Percentiles rank a stretch among this genome's conserved stretches.
These are phyloP conservation scores for Pachyuromys duprasi DNA, from an alignment of 2,797 vertebrate species.

Conservation along the genomic window DNA sequence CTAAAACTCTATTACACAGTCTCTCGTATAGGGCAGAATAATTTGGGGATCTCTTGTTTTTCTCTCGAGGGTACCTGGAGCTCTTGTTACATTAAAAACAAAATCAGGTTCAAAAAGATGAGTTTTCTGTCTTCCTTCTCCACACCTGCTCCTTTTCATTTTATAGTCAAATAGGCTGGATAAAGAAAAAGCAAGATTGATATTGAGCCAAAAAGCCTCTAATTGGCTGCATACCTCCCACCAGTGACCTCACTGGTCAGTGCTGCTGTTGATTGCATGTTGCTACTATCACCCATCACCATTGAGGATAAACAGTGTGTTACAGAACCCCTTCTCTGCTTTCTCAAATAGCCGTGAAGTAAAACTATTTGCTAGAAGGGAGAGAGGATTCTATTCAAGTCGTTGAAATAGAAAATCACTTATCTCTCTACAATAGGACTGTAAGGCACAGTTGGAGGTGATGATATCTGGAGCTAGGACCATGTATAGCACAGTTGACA, in stretches of 20 bases:
- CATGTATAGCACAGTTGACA: background rate
- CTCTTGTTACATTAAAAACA: background rate
- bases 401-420: slow-evolving; percentile 27
- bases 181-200: background rate
- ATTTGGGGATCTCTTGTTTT: background rate
- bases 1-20: background rate
- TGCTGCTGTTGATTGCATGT: background rate
- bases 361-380: background rate
- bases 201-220: background rate
- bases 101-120: background rate
- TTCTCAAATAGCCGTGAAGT: background rate
- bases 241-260: background rate
- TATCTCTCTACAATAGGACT: background rate
- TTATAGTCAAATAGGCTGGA: background rate
- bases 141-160: background rate
- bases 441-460: background rate
- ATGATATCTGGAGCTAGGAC: background rate
- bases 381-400: background rate
- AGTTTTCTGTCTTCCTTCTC: background rate
- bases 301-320: background rate
- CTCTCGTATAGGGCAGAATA: background rate
- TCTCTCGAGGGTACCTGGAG: background rate
- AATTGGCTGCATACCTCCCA: background rate
- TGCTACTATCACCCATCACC: background rate
- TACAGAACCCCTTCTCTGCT: background rate